Conservation (phyloP, 1,140 invertebrate species). For the Lithobius niger region DNA sequence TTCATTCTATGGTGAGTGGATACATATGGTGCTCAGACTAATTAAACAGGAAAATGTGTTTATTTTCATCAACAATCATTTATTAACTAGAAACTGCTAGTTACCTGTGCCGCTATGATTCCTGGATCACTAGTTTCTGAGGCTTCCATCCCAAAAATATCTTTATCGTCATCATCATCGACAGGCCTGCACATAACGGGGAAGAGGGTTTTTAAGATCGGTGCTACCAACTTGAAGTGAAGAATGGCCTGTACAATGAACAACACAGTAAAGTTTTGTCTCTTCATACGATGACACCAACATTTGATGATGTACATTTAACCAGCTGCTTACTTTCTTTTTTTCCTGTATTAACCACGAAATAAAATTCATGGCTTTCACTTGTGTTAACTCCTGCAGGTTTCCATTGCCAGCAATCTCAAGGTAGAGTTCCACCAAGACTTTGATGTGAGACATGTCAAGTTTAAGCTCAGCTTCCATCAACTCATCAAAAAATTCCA, state of each 20-base stretch:
- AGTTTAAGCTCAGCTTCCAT: conserved; percentile 49
- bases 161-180: conserved; percentile 45
- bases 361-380: conserved; percentile 52
- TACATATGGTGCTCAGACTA: too few relatives aligned
- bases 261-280: background rate
- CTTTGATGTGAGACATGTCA: conserved; percentile 47
- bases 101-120: conserved; percentile 48
- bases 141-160: conserved; percentile 40
- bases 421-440: conserved; percentile 50
- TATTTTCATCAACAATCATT: too few relatives aligned
- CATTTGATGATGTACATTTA: too few relatives aligned
- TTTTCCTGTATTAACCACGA: conserved; percentile 48
- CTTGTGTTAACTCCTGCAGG: conserved; percentile 42
- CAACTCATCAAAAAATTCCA: conserved; percentile 58
- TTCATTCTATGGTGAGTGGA: too few relatives aligned
- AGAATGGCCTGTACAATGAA: conserved; percentile 39
- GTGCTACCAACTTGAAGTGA: conserved; percentile 55
- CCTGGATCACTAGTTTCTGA: conserved; percentile 41
- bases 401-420: conserved; percentile 41
- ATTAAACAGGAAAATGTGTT: background rate
- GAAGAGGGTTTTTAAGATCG: conserved; percentile 53
- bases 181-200: conserved; percentile 46
- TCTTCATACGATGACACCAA: too few relatives aligned
- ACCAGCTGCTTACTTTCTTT: conserved; percentile 45
- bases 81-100: background rate